Evolutionary conservation across 2,113 vertebrate species (phyloP).

Genomic region (Tringa solitaria): DNA sequence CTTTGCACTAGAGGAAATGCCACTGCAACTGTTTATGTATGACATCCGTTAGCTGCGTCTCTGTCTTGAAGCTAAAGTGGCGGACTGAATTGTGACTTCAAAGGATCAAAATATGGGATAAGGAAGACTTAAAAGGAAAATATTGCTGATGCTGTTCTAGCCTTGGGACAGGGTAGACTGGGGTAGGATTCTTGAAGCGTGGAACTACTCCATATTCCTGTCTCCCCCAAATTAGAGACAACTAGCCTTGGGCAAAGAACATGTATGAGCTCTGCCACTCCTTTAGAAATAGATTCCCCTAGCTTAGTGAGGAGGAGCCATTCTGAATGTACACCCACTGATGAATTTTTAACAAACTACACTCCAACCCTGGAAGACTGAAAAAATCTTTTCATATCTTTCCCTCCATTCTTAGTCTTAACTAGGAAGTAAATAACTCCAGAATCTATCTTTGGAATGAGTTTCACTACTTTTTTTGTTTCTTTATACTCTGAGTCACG

Average conservation of each 20-base stretch:
- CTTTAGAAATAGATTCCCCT: neutral
- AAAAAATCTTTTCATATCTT: neutral
- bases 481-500: neutral
- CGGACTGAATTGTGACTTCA: neutral
- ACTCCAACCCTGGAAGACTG: neutral
- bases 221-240: neutral
- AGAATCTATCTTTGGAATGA: neutral
- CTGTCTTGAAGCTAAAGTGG: neutral
- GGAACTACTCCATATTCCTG: fast-evolving
- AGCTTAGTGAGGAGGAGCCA: neutral
- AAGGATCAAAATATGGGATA: neutral
- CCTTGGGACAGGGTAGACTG: neutral
- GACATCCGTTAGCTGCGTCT: neutral
- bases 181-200: neutral
- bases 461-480: neutral
- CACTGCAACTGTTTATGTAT: neutral
- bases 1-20: neutral
- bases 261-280: neutral
- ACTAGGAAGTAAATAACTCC: neutral
- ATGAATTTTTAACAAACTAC: neutral
- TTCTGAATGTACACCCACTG: neutral
- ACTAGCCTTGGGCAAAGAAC: neutral
- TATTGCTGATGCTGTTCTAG: neutral
- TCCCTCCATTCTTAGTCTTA: neutral
- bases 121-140: neutral